A percentile compares a stretch with the other conserved stretches of the same genome.
These are phyloP conservation scores for Ips nitidus DNA, from an alignment of 1,140 invertebrate species.

Conservation along the genomic window DNA sequence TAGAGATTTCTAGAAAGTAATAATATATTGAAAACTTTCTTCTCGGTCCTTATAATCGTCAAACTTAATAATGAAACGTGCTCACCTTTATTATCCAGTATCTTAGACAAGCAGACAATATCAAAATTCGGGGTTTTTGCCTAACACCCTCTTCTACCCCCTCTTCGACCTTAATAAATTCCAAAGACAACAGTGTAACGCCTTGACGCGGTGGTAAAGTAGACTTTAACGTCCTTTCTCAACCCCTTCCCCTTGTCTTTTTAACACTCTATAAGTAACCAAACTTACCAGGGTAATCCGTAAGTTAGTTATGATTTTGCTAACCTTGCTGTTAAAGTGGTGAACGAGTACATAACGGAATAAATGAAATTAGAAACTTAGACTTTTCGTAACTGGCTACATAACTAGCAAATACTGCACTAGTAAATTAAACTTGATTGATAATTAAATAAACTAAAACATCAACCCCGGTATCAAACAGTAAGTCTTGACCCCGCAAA, in stretches of 20 bases:
- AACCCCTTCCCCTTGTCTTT: not conserved
- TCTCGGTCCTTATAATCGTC: not conserved
- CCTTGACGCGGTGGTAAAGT: conserved; percentile 15
- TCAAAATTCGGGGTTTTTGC: conserved; percentile 27
- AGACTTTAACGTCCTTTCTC: conserved; percentile 2
- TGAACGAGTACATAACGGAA: no score
- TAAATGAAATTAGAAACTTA: no score
- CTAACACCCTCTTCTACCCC: conserved; percentile 2
- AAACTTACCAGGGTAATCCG: not conserved
- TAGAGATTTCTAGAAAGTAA: no score
- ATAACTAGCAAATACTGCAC: no score
- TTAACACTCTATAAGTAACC: not conserved
- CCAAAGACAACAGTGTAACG: conserved; percentile 23
- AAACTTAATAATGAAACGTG: conserved; percentile 9
- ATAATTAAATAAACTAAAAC: no score
- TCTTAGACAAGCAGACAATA: conserved; percentile 14
- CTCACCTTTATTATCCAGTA: conserved; percentile 12
- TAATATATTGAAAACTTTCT: no score
- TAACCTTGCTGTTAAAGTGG: no score
- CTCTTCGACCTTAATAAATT: conserved; percentile 20
- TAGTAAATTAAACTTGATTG: no score
- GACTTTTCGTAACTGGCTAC: no score
- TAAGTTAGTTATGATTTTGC: no score
- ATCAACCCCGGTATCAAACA: no score
- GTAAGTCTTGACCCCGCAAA: conserved; percentile 10